These are phyloP conservation scores for Ariolimax columbianus DNA, from an alignment of 2,888 invertebrate species.

Conservation along the genomic window DNA sequence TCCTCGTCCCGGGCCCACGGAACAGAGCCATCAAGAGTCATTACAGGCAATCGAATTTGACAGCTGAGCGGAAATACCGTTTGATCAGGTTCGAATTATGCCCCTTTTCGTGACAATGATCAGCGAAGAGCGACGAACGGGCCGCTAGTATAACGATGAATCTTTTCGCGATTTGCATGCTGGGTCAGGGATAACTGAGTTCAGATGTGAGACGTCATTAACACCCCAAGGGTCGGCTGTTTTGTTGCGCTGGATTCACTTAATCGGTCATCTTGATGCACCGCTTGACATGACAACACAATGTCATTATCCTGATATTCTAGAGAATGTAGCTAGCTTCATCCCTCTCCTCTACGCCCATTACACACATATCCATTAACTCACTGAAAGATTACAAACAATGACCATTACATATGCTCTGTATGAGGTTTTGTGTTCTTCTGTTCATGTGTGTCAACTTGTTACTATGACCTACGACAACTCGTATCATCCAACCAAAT, in stretches of 20 bases:
- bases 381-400: background rate
- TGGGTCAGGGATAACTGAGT: conserved; percentile 27
- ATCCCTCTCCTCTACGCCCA: background rate
- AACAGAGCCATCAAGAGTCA: conserved; percentile 38
- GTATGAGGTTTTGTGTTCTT: too few species aligned
- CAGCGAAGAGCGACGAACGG: conserved; percentile 36
- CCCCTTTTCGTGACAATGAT: conserved; percentile 43
- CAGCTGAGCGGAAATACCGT: conserved; percentile 46
- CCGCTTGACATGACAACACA: background rate
- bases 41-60: conserved; percentile 44
- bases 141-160: conserved; percentile 17
- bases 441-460: too few species aligned
- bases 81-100: conserved; percentile 50
- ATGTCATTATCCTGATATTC: background rate
- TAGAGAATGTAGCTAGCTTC: too few species aligned
- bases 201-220: conserved; percentile 28
- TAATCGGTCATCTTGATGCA: conserved; percentile 5
- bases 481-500: too few species aligned
- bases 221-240: background rate
- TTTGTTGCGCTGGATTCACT: conserved; percentile 17
- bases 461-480: too few species aligned
- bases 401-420: too few species aligned
- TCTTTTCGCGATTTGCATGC: conserved; percentile 34
- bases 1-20: conserved; percentile 23
- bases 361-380: background rate